Evolutionary conservation across 1,140 invertebrate species (phyloP).

Genomic region (Brachionus koreanus): DNA sequence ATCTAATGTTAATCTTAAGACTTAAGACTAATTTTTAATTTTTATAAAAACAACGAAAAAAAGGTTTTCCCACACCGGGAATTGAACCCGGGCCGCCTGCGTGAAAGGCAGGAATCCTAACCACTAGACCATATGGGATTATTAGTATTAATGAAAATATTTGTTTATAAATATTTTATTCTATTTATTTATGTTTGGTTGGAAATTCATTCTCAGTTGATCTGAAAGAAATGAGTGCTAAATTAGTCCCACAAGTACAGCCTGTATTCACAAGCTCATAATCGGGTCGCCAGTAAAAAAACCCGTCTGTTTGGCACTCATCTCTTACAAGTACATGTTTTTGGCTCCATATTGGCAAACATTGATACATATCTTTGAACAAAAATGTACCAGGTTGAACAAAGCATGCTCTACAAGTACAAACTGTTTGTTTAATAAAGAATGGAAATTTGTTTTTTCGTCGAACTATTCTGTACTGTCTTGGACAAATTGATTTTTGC

Average conservation of each 20-base stretch:
- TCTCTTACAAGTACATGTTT: not conserved
- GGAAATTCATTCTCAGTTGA: not conserved
- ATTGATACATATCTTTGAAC: not conserved
- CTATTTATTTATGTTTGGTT: not conserved
- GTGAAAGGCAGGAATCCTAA: conserved; percentile 3
- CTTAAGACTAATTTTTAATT: too few species aligned
- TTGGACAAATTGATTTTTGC: not conserved
- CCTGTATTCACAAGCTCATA: not conserved
- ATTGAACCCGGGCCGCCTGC: not conserved
- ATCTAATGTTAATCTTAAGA: too few species aligned
- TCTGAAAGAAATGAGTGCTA: not conserved
- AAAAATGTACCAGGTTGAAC: not conserved
- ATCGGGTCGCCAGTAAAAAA: not conserved
- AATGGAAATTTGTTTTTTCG: not conserved
- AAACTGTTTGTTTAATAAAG: not conserved
- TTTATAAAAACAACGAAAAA: not conserved
- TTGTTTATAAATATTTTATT: too few species aligned
- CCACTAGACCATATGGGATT: not conserved
- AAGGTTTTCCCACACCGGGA: not conserved
- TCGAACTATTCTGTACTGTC: not conserved
- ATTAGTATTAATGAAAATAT: not conserved
- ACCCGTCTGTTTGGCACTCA: not conserved
- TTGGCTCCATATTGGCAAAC: not conserved
- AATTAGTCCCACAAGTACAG: not conserved
- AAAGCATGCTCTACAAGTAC: not conserved